Conservation (phyloP, 2,888 invertebrate species). For the Brachyptera risi region DNA sequence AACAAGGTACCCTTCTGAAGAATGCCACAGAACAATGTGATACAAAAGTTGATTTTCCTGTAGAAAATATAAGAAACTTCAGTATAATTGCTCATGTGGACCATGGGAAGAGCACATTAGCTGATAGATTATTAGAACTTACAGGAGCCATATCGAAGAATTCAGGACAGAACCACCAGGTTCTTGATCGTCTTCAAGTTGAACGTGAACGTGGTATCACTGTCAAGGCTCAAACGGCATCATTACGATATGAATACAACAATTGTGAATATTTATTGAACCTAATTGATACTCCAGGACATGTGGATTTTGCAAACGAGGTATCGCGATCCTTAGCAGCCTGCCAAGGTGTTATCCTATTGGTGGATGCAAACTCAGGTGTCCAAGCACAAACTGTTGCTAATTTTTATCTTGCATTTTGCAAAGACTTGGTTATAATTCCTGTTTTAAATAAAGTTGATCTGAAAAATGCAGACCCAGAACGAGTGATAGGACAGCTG, state of each 20-base stretch:
- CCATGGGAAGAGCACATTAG: constrained; percentile 96
- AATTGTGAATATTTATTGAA: constrained; percentile 78
- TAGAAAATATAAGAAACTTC: constrained; percentile 74
- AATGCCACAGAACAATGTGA: neutral
- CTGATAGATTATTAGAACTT: constrained; percentile 89
- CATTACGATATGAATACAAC: constrained; percentile 69
- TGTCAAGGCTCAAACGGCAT: constrained; percentile 95
- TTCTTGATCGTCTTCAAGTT: constrained; percentile 74
- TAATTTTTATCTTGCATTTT: constrained; percentile 88
- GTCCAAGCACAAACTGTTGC: constrained; percentile 98
- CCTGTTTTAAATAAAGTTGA: constrained; percentile 98
- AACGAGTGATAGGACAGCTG: constrained; percentile 73
- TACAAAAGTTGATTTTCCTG: constrained; percentile 39
- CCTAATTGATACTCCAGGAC: constrained; percentile 96
- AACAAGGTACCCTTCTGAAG: neutral
- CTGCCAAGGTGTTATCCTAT: constrained; percentile 89
- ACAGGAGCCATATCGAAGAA: constrained; percentile 75
- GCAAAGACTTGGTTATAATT: constrained; percentile 73
- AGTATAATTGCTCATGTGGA: constrained; percentile 99
- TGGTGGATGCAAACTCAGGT: constrained; percentile 95
- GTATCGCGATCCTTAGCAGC: constrained; percentile 83
- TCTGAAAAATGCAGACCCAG: constrained; percentile 84
- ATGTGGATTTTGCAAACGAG: constrained; percentile 97
- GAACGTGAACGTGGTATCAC: constrained; percentile 97
- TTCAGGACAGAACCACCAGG: constrained; percentile 63